Percentiles rank a stretch among this genome's conserved stretches.
Conservation (phyloP, 2,797 vertebrate genomes). For the Tamandua tetradactyla region DNA sequence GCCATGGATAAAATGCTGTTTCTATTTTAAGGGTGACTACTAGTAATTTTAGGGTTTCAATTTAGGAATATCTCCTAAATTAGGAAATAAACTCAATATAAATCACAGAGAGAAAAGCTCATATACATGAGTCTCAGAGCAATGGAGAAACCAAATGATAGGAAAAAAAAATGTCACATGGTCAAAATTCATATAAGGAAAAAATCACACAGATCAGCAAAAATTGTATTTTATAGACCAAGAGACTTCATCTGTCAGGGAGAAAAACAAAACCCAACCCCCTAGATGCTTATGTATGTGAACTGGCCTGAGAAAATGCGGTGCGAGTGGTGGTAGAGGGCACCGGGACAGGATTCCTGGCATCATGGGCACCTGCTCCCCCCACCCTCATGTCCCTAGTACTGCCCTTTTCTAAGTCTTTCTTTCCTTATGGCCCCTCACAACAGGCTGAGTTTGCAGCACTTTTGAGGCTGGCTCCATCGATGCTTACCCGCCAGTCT, state of each 20-base stretch:
- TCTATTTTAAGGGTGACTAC: background rate
- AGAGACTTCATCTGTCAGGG: background rate
- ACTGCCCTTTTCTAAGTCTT: background rate
- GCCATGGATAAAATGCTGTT: background rate
- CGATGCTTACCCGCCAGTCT: background rate
- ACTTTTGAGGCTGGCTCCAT: background rate
- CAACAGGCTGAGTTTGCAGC: fast-evolving
- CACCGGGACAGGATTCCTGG: background rate
- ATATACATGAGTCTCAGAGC: background rate
- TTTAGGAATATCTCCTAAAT: background rate
- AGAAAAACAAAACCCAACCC: background rate
- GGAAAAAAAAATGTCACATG: background rate
- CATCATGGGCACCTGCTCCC: background rate
- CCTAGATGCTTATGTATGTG: background rate
- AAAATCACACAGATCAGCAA: background rate
- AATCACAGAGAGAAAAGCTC: background rate
- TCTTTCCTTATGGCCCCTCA: background rate
- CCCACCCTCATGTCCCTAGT: background rate
- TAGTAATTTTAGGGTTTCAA: background rate
- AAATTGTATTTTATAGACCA: background rate
- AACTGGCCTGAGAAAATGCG: background rate
- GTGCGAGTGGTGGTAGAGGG: background rate
- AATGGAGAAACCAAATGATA: background rate
- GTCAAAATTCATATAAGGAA: background rate
- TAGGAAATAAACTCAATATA: background rate